phyloP scores from a whole-genome alignment of 2,113 vertebrate species.

The Laticauda laticaudata region DNA sequence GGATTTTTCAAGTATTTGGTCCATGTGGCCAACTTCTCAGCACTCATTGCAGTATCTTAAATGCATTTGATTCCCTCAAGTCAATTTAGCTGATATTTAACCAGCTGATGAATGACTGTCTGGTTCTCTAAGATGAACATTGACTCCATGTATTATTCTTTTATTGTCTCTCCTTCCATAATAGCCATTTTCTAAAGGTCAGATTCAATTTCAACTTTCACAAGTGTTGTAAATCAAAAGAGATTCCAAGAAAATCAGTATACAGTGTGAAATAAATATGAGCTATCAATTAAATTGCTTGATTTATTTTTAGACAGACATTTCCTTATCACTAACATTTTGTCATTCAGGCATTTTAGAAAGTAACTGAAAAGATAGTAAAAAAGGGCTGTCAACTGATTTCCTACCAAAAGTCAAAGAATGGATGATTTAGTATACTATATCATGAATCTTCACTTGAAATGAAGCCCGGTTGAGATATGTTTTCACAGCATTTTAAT shows the following conservation, averaged over 20 bases:
- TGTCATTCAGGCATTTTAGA: conserved; percentile 21
- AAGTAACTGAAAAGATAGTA: conserved; percentile 17
- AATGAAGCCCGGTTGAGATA: conserved; percentile 43
- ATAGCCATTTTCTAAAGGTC: neutral
- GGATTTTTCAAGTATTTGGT: neutral
- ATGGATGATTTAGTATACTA: conserved; percentile 35
- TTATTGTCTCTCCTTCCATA: neutral
- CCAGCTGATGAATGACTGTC: conserved; percentile 24
- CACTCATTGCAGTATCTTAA: conserved; percentile 3
- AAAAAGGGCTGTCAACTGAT: conserved; percentile 40
- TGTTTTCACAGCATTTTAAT: conserved; percentile 34
- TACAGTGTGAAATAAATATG: neutral
- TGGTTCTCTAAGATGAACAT: neutral
- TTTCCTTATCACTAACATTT: conserved; percentile 12
- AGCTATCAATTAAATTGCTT: conserved; percentile 9
- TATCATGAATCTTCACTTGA: conserved; percentile 33
- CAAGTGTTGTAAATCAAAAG: conserved; percentile 23
- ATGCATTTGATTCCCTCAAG: neutral
- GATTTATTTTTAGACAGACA: conserved; percentile 14
- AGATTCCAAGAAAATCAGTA: neutral
- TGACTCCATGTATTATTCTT: conserved; percentile 24
- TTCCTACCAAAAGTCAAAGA: conserved; percentile 49
- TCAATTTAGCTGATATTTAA: conserved; percentile 11
- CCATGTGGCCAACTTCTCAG: neutral
- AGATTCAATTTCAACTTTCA: neutral